Conservation (phyloP, 2,113 vertebrate genomes). For the Cisticola juncidis region DNA sequence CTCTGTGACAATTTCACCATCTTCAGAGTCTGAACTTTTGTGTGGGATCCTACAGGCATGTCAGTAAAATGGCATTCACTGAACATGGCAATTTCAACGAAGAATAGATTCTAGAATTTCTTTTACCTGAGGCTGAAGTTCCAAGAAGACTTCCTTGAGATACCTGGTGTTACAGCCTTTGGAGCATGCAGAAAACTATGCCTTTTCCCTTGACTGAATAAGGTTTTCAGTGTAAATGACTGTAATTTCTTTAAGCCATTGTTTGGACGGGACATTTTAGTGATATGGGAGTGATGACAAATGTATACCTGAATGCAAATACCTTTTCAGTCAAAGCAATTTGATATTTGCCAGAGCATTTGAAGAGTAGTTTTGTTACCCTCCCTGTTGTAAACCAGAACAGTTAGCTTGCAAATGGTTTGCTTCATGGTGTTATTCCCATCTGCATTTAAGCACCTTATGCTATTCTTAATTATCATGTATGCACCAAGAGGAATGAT, state of each 20-base stretch:
- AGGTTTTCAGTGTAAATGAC: neutral
- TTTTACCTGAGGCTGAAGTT: neutral
- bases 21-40: neutral
- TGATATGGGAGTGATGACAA: neutral
- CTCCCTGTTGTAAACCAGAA: neutral
- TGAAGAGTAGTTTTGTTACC: neutral
- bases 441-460: neutral
- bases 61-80: neutral
- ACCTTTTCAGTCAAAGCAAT: neutral
- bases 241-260: neutral
- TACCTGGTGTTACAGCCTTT: neutral
- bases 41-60: neutral
- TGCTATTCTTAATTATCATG: neutral
- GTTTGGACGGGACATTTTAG: neutral
- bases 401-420: neutral
- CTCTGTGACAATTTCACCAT: rapidly evolving
- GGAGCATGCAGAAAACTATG: neutral
- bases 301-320: rapidly evolving
- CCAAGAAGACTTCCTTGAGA: neutral
- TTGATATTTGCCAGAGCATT: neutral
- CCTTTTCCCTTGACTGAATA: neutral
- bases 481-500: neutral
- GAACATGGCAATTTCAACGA: neutral
- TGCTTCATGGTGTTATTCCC: neutral
- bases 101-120: neutral